A percentile compares a stretch with the other conserved stretches of the same genome.
Conservation (phyloP, 1,140 invertebrate species). For the Dendroctonus valens region DNA sequence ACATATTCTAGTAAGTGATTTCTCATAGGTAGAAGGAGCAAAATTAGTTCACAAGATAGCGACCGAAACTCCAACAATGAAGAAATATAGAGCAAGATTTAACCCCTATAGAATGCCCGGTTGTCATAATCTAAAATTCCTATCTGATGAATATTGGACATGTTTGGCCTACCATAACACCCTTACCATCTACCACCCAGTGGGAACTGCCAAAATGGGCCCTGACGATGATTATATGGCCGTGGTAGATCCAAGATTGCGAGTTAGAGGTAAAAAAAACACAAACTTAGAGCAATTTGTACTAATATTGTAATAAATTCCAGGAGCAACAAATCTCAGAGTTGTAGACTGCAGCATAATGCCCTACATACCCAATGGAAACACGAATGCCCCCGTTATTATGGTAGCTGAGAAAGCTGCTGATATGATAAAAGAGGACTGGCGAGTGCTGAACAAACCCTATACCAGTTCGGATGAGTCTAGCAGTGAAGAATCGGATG, state of each 20-base stretch:
- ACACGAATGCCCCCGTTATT: constrained; percentile 74
- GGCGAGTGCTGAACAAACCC: constrained; percentile 40
- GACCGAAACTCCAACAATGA: constrained; percentile 62
- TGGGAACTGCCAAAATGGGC: constrained; percentile 77
- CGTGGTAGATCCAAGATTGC: constrained; percentile 66
- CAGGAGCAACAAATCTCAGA: constrained; percentile 66
- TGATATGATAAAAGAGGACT: constrained; percentile 67
- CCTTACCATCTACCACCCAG: constrained; percentile 67
- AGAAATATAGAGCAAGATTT: constrained; percentile 60
- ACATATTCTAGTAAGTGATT: no score
- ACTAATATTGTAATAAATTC: constrained; percentile 29
- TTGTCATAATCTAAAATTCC: constrained; percentile 55
- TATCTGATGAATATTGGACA: constrained; percentile 68
- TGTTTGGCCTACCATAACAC: constrained; percentile 69
- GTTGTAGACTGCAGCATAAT: constrained; percentile 81
- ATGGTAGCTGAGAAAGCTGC: constrained; percentile 78
- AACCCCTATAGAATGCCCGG: constrained; percentile 63
- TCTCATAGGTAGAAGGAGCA: constrained; percentile 70
- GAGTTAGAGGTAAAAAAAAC: constrained; percentile 51
- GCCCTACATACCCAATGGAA: constrained; percentile 69
- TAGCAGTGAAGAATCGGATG: no score
- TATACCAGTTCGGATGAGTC: no score
- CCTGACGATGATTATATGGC: constrained; percentile 58
- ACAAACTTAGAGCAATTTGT: neutral
- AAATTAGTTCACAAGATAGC: constrained; percentile 64